Percentiles rank a stretch among this genome's conserved stretches.
Evolutionary conservation across 2,113 vertebrate species (phyloP).

Genomic region (Scomber colias): DNA sequence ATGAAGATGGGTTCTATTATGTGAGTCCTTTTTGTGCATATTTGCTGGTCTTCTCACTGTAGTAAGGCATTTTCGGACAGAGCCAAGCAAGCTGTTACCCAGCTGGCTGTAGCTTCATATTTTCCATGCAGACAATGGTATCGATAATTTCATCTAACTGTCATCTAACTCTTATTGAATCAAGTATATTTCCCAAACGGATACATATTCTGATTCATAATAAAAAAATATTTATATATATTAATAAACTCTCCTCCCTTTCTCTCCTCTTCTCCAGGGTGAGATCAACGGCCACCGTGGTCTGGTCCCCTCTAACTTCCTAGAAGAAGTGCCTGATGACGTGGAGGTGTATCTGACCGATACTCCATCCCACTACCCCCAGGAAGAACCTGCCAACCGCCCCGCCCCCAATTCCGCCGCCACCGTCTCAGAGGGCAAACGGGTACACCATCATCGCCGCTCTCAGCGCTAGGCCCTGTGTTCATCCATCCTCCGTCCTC

Average conservation of each 20-base stretch:
- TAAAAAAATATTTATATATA: no score
- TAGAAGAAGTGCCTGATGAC: slow-evolving; percentile 89
- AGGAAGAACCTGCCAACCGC: slow-evolving; percentile 82
- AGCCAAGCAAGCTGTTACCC: no score
- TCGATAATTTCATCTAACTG: no score
- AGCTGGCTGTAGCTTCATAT: no score
- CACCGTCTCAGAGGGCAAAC: slow-evolving; percentile 81
- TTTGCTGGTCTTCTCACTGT: no score
- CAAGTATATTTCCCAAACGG: no score
- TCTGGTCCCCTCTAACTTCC: slow-evolving; percentile 96
- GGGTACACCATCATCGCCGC: slow-evolving; percentile 87
- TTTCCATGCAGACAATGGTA: no score
- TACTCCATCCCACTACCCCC: slow-evolving; percentile 86
- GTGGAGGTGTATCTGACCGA: slow-evolving; percentile 97
- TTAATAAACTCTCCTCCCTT: not conserved
- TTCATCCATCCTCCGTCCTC: slow-evolving; percentile 85
- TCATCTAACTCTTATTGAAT: no score
- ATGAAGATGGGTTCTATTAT: slow-evolving; percentile 98
- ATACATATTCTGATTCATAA: no score
- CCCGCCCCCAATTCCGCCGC: slow-evolving; percentile 65
- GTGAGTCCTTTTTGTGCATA: slow-evolving; percentile 84
- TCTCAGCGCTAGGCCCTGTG: slow-evolving; percentile 87
- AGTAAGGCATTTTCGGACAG: no score
- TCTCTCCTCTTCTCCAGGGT: slow-evolving; percentile 81
- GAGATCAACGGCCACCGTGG: slow-evolving; percentile 93